A percentile compares a stretch with the other conserved stretches of the same genome.
Evolutionary conservation across 1,140 invertebrate genomes (phyloP).

Genomic region (Periplaneta americana): DNA sequence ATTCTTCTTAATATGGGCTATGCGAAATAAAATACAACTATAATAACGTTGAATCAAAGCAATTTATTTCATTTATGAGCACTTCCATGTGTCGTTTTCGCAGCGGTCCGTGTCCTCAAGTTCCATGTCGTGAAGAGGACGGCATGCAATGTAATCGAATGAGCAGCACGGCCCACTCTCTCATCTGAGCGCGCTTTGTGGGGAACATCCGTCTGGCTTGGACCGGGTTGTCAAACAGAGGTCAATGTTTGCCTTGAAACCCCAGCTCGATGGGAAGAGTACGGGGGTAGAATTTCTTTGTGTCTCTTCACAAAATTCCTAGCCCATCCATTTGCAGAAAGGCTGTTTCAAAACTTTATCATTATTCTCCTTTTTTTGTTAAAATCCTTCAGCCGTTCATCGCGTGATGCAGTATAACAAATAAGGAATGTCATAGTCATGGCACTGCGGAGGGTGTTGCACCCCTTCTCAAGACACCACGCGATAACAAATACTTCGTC

Average conservation of each 20-base stretch:
- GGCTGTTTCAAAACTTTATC: not conserved
- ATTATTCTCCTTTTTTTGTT: not conserved
- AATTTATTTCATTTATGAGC: too few species aligned
- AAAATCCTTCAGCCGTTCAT: not conserved
- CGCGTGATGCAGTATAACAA: too few species aligned
- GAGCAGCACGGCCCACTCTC: not conserved
- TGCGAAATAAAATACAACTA: too few species aligned
- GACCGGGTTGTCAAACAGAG: not conserved
- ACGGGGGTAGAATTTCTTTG: not conserved
- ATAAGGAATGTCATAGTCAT: not conserved
- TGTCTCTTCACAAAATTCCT: not conserved
- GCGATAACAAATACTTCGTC: too few species aligned
- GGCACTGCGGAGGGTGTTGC: not conserved
- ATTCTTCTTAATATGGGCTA: too few species aligned
- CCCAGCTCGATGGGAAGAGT: not conserved
- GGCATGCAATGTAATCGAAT: too few species aligned
- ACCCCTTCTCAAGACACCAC: too few species aligned
- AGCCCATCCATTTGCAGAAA: not conserved
- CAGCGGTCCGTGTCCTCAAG: too few species aligned
- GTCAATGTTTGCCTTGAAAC: not conserved
- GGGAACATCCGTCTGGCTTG: not conserved
- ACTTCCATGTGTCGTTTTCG: too few species aligned
- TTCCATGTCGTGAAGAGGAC: too few species aligned
- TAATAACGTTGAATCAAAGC: too few species aligned
- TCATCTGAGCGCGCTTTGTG: not conserved